A percentile compares a stretch with the other conserved stretches of the same genome.
Conservation (phyloP, 2,888 invertebrate species). For the Zelleria hepariella region DNA sequence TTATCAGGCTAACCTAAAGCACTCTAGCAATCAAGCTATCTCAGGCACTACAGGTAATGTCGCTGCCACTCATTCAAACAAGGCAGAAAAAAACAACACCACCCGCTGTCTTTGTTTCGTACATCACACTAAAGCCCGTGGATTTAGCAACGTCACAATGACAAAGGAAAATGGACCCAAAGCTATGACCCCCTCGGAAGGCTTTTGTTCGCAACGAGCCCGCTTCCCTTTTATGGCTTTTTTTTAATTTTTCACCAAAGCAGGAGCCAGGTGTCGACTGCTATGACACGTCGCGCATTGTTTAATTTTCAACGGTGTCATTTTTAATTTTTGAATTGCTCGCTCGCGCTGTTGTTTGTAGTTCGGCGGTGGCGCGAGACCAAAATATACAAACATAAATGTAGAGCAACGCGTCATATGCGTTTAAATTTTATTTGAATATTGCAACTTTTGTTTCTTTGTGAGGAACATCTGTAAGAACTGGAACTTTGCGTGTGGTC, state of each 20-base stretch:
- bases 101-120: slow-evolving; percentile 4
- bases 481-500: no score
- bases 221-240: slow-evolving; percentile 38
- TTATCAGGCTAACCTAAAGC: background rate
- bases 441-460: no score
- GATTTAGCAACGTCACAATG: slow-evolving; percentile 55
- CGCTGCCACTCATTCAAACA: background rate
- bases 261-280: slow-evolving; percentile 41
- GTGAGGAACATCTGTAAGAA: no score
- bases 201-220: slow-evolving; percentile 60
- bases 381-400: background rate
- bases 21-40: background rate
- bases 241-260: slow-evolving; percentile 33
- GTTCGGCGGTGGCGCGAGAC: background rate
- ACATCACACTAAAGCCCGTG: slow-evolving; percentile 14
- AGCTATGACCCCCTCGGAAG: slow-evolving; percentile 58
- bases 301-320: slow-evolving; percentile 30
- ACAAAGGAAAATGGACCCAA: slow-evolving; percentile 57
- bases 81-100: background rate
- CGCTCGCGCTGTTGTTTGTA: background rate
- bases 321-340: slow-evolving; percentile 24
- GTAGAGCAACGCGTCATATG: background rate
- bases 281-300: slow-evolving; percentile 36
- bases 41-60: background rate
- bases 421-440: background rate